phyloP scores from a whole-genome alignment of 2,113 vertebrate species.

The Hypomesus transpacificus region DNA sequence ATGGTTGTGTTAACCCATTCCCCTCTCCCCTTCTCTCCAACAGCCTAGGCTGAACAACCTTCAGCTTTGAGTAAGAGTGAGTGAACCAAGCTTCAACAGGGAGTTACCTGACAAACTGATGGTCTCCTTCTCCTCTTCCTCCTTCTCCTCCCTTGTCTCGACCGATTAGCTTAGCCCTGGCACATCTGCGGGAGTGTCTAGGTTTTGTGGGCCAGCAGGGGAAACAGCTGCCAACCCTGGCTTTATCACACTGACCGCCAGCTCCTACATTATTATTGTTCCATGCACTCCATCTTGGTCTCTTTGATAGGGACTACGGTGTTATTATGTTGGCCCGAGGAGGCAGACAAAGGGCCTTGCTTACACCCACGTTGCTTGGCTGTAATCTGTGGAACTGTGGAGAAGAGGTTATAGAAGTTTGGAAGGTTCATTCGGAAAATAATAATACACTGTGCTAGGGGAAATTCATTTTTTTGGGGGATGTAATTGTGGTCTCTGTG shows the following conservation, averaged over 20 bases:
- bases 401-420: background rate
- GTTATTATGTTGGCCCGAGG: background rate
- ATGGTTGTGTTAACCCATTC: background rate
- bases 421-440: no score
- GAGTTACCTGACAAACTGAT: background rate
- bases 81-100: no score
- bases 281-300: background rate
- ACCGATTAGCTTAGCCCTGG: background rate
- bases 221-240: background rate
- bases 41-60: background rate
- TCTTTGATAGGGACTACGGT: background rate
- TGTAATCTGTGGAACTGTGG: background rate
- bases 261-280: slow-evolving; percentile 3
- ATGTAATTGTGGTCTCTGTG: no score
- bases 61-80: background rate
- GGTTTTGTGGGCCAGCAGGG: background rate
- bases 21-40: background rate
- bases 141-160: background rate
- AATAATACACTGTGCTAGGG: no score
- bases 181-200: background rate
- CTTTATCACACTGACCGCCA: slow-evolving; percentile 3
- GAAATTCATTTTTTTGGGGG: no score
- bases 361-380: background rate
- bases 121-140: background rate
- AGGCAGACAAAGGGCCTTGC: background rate